Percentiles rank a stretch among this genome's conserved stretches.
Conservation (phyloP, 2,797 vertebrate species). For the Galagoides demidoff region DNA sequence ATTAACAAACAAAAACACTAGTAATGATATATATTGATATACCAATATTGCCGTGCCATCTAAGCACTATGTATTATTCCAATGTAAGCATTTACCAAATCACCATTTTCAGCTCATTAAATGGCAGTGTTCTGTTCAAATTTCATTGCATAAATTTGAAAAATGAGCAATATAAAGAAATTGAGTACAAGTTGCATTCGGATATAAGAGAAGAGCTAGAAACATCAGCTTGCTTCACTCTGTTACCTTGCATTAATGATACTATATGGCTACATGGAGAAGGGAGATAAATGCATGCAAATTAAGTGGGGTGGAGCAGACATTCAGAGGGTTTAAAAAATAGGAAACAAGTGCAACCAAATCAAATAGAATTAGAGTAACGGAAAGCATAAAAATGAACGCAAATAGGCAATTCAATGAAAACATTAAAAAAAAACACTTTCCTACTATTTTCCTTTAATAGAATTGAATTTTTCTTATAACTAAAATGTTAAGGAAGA, state of each 20-base stretch:
- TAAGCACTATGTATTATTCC: not conserved
- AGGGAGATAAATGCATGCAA: conserved; percentile 26
- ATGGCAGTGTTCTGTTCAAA: conserved; percentile 39
- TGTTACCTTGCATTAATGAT: conserved; percentile 41
- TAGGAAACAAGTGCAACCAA: not conserved
- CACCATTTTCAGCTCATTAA: conserved; percentile 32
- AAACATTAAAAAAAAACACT: conserved; percentile 34
- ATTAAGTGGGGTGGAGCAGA: not conserved
- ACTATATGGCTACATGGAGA: not conserved
- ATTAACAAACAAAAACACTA: conserved; percentile 22
- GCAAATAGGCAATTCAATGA: conserved; percentile 16
- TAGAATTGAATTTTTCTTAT: conserved; percentile 59
- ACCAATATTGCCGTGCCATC: not conserved
- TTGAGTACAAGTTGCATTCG: not conserved
- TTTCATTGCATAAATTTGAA: conserved; percentile 11
- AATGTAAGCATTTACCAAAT: not conserved
- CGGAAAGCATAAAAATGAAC: conserved; percentile 29
- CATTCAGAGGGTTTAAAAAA: conserved; percentile 10
- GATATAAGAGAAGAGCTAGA: not conserved
- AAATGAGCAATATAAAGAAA: conserved; percentile 53
- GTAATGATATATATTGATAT: not conserved
- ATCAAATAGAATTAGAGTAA: conserved; percentile 48
- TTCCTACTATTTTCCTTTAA: conserved; percentile 48
- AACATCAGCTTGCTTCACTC: conserved; percentile 28
- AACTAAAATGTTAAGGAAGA: conserved; percentile 41